Evolutionary conservation across 2,113 vertebrate species (phyloP), one percentile per base, ranked within the genome.

Genomic region (Arothron firmamentum): DNA sequence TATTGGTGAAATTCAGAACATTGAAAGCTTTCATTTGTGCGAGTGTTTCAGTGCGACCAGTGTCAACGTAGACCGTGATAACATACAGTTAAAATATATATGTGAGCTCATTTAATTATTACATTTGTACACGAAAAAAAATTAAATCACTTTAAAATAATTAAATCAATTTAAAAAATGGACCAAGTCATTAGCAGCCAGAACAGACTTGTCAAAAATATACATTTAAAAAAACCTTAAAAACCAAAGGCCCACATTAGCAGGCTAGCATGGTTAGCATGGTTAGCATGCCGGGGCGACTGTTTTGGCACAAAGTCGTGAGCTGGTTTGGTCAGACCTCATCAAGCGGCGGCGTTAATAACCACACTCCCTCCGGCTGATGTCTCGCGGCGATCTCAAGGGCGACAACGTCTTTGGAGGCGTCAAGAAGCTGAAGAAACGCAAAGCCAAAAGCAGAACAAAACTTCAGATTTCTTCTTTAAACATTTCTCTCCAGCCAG

Each of bases 391-490:
- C 34, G 25, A 7, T 28, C 25, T 7, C 25, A 28, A 5, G 25
- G 25, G 25, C 25, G 21, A 23, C 21, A 23, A 23, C 2, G 34
- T 93, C 89, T 96, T 98, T 84, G 94, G 95, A 79, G 95, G 94
- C 3, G 93, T 93, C 82, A 96, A 90, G 76, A 98, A 94, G 89
- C 96, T 98, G 77, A 7, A 19, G 13, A 14, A 16, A 14, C 43
- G 18, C 34, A 4, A n/a, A 11, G 17, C 42, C 6, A 38, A 10
- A 10, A 12, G 11, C 34, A 38, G 34, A 38, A 38, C 1, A 38
- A 11, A 38, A 10, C 1, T 38, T 11, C 6, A 5, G 3, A 25
- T 25, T 28, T 28, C 4, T 28, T 28, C 25, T 28, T 23, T 3
- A 23, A 2, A 3, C 3, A 2, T 23, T 23, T 28, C 25, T 28